Percentiles rank a stretch among this genome's conserved stretches.
phyloP scores from a whole-genome alignment of 2,113 vertebrate species.

The Siphamia tubifer region DNA sequence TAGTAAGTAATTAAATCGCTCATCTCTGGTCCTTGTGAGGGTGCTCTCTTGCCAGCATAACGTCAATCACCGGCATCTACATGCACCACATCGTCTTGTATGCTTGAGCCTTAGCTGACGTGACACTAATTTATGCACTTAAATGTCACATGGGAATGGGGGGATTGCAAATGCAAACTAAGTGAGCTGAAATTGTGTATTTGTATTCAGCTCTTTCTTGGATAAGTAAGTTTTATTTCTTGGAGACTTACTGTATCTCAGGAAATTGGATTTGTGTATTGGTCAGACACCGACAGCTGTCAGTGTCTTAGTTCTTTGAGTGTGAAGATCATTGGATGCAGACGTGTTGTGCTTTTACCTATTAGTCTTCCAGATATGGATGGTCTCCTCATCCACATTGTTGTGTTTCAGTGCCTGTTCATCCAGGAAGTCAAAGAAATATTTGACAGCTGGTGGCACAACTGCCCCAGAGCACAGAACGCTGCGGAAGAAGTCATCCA shows the following conservation, averaged over 20 bases:
- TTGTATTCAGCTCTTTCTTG: constrained; percentile 54
- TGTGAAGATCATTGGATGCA: neutral
- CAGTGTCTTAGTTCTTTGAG: neutral
- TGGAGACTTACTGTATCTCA: constrained; percentile 40
- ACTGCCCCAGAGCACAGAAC: constrained; percentile 90
- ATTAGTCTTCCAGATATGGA: constrained; percentile 99
- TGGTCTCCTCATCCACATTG: constrained; percentile 94
- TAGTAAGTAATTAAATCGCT: constrained; percentile 77
- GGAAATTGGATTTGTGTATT: neutral
- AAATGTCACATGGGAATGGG: constrained; percentile 70
- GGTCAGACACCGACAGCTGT: neutral
- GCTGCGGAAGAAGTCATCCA: constrained; percentile 96
- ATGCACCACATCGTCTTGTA: constrained; percentile 67
- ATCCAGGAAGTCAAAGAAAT: constrained; percentile 98
- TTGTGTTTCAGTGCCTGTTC: constrained; percentile 95
- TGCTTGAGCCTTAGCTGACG: constrained; percentile 63
- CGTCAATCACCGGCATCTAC: constrained; percentile 76
- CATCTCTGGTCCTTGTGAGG: constrained; percentile 70
- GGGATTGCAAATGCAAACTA: constrained; percentile 69
- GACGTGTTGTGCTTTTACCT: constrained; percentile 74
- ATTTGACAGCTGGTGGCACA: constrained; percentile 95
- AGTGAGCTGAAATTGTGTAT: constrained; percentile 51
- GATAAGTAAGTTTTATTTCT: constrained; percentile 61
- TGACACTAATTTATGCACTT: constrained; percentile 80
- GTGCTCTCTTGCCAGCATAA: constrained; percentile 60